phyloP scores from a whole-genome alignment of 1,140 invertebrate genomes.

The Leucophenga varia region DNA sequence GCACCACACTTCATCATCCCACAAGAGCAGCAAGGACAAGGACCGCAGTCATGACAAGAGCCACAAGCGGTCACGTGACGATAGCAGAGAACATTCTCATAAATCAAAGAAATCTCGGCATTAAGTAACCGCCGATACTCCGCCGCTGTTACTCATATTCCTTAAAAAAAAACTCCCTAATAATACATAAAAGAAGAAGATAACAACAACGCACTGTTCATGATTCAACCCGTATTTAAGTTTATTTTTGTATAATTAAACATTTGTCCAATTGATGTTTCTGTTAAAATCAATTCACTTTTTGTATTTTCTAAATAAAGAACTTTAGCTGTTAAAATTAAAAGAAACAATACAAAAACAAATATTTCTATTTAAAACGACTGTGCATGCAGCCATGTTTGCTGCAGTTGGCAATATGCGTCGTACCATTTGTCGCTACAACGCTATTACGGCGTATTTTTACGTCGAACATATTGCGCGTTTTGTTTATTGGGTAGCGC shows the following conservation, averaged over 20 bases:
- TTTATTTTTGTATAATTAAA: constrained; percentile 14
- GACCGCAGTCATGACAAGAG: constrained; percentile 41
- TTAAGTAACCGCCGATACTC: constrained; percentile 16
- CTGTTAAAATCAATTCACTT: no score
- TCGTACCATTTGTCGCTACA: no score
- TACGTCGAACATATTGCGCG: constrained; percentile 53
- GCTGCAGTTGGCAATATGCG: no score
- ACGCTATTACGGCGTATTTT: constrained; percentile 30
- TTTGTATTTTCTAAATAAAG: no score
- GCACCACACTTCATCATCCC: constrained; percentile 47
- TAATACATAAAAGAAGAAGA: no score
- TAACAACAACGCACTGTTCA: no score
- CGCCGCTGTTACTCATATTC: neutral
- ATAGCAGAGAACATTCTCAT: constrained; percentile 68
- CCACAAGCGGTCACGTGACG: constrained; percentile 70
- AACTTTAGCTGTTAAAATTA: no score
- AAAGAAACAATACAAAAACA: no score
- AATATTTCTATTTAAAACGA: no score
- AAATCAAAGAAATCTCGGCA: constrained; percentile 69
- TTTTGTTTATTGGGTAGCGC: constrained; percentile 52
- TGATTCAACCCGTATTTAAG: no score
- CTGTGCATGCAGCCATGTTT: constrained; percentile 4
- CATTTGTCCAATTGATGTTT: no score
- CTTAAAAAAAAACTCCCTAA: no score
- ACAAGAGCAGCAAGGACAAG: constrained; percentile 31